phyloP scores from a whole-genome alignment of 2,113 vertebrate genomes.

The Phrynosoma platyrhinos region DNA sequence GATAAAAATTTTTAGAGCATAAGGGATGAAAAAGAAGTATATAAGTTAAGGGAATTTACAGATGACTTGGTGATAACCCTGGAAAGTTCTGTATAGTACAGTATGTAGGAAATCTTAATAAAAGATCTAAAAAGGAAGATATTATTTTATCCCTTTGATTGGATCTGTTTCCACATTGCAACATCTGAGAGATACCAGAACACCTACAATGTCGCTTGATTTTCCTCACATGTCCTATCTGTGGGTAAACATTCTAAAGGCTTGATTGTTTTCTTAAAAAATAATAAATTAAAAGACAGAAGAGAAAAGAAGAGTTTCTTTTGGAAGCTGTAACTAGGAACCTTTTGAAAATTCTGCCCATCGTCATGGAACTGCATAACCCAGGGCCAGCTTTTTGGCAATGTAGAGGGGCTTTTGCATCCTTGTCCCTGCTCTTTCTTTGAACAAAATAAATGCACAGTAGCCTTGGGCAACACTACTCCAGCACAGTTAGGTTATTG shows the following conservation, averaged over 20 bases:
- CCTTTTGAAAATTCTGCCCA: slow-evolving; percentile 48
- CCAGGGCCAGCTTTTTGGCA: slow-evolving; percentile 55
- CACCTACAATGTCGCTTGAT: neutral
- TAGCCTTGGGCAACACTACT: slow-evolving; percentile 58
- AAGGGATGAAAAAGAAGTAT: no score
- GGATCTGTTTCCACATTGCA: neutral
- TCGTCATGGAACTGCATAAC: slow-evolving; percentile 1
- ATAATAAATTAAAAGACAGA: neutral
- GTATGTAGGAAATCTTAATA: no score
- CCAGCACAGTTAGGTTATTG: slow-evolving; percentile 39
- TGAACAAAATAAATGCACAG: slow-evolving; percentile 42
- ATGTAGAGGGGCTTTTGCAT: slow-evolving; percentile 29
- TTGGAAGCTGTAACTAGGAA: slow-evolving; percentile 40
- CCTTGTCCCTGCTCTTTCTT: slow-evolving; percentile 38
- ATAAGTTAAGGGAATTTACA: no score
- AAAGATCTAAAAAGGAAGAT: no score
- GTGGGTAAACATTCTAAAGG: no score
- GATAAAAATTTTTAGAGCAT: no score
- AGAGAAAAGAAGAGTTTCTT: slow-evolving; percentile 50
- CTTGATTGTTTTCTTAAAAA: no score
- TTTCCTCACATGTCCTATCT: slow-evolving; percentile 1
- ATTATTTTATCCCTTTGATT: neutral
- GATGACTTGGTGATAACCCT: no score
- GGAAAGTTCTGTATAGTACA: no score
- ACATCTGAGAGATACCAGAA: neutral